phyloP scores from a whole-genome alignment of 2,888 invertebrate genomes.

The Agapostemon virescens region DNA sequence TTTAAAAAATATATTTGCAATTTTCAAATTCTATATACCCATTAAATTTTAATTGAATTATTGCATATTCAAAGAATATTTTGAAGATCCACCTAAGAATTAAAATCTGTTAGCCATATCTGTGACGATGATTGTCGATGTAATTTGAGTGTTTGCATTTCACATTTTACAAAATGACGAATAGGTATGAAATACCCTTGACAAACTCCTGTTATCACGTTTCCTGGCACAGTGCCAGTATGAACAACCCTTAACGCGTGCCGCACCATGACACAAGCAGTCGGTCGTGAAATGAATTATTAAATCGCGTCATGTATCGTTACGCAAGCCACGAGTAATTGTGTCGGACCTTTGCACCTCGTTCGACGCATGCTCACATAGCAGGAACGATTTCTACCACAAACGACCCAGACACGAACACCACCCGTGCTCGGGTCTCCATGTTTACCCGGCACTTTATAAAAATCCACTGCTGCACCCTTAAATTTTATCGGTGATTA shows the following conservation, averaged over 20 bases:
- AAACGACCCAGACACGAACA: not conserved
- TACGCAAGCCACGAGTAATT: slow-evolving; percentile 47
- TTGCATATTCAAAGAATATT: not conserved
- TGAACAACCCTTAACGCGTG: slow-evolving; percentile 40
- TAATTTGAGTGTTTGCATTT: not conserved
- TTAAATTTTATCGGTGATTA: not conserved
- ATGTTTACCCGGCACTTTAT: not conserved
- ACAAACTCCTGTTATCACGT: slow-evolving; percentile 26
- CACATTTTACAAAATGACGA: too few species aligned
- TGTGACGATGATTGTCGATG: too few species aligned
- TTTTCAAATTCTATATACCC: too few species aligned
- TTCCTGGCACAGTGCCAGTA: slow-evolving; percentile 32
- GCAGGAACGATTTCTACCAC: not conserved
- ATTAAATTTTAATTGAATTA: not conserved
- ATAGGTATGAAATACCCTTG: slow-evolving; percentile 15
- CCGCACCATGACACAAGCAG: slow-evolving; percentile 30
- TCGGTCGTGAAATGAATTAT: slow-evolving; percentile 53
- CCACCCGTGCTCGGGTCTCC: not conserved
- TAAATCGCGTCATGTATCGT: slow-evolving; percentile 57
- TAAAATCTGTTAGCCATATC: not conserved
- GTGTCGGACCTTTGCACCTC: slow-evolving; percentile 45
- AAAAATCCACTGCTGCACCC: not conserved
- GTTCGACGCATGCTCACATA: slow-evolving; percentile 7
- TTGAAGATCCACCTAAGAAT: not conserved
- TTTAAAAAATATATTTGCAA: too few species aligned